Evolutionary conservation across 1,140 invertebrate species (phyloP), one percentile per base, ranked within the genome.

Genomic region (Ostrea edulis): DNA sequence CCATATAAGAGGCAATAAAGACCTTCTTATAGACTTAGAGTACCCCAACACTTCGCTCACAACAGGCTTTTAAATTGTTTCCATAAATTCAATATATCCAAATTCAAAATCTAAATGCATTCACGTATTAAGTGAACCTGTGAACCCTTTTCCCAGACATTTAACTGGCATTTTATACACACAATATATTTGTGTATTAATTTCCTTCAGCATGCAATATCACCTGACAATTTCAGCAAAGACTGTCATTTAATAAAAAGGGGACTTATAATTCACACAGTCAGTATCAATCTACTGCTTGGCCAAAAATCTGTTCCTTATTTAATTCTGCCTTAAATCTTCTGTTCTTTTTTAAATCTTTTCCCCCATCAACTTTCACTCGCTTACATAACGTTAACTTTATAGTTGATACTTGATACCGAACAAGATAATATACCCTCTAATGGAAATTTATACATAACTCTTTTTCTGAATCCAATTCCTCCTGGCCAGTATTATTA

Each of bases 101-200:
- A 77, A 77, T 77, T 77, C 12, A 77, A 77, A 77, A 9, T 29
- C 1, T 14, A 77, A 77, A 77, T 77, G 9, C 68, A 77, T 35
- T 35, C 0, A 25, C 35, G 11, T 9, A 77, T 17, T 77, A 35
- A 11, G 14, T 77, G 55, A 77, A 29, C 22, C n/a, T 68, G 3
- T 11, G 8, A 11, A 68, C 20, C 2, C 68, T 77, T 77, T 77
- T 35, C 29, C 25, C n/a, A 71, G 68, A 77, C 68, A 29, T 77
- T 77, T 77, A 77, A 77, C 68, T 44, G 25, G 68, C 68, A 77
- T 62, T 14, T 62, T 8, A 62, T n/a, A n/a, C n/a, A n/a, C n/a
- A n/a, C n/a, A n/a, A n/a, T n/a, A n/a, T 62, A 62, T 62, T 62
- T 62, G 17, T 7, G n/a, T 62, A 62, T 14, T 62, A 62, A 20